A percentile compares a stretch with the other conserved stretches of the same genome.
These are phyloP conservation scores for Acleris holmiana DNA, from an alignment of 2,888 invertebrate genomes.

Conservation along the genomic window DNA sequence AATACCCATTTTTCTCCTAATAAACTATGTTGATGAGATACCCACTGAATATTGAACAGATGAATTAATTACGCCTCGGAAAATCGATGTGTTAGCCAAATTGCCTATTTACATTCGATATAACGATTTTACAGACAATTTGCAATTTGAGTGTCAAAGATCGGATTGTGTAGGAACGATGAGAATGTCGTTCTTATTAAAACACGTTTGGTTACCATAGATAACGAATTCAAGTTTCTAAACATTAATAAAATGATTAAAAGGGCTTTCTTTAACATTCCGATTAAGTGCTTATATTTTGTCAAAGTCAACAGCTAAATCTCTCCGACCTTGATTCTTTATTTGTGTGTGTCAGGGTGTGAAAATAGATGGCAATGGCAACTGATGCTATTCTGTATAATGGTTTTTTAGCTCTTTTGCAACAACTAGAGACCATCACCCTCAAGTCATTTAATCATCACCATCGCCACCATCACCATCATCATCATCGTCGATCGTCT, in stretches of 20 bases:
- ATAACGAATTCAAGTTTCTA: constrained; percentile 25
- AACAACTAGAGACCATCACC: no score
- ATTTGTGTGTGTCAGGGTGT: no score
- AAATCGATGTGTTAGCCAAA: constrained; percentile 45
- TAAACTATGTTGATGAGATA: constrained; percentile 25
- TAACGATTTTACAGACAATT: constrained; percentile 41
- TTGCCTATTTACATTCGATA: constrained; percentile 49
- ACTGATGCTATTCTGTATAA: no score
- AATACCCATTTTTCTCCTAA: constrained; percentile 36
- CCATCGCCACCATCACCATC: no score
- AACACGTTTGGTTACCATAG: constrained; percentile 22
- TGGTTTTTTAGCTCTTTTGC: no score
- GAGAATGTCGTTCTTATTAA: constrained; percentile 4
- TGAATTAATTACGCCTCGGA: constrained; percentile 44
- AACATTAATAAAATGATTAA: background rate
- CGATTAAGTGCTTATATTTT: background rate
- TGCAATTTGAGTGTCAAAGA: constrained; percentile 35
- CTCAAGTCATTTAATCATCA: no score
- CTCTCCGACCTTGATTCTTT: no score
- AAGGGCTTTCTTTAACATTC: constrained; percentile 13
- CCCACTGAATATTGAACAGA: constrained; percentile 49
- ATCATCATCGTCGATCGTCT: no score
- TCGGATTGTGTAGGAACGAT: background rate
- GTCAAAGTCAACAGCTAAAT: background rate
- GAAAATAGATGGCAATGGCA: no score